phyloP scores from a whole-genome alignment of 2,113 vertebrate genomes.

The Microtus ochrogaster region DNA sequence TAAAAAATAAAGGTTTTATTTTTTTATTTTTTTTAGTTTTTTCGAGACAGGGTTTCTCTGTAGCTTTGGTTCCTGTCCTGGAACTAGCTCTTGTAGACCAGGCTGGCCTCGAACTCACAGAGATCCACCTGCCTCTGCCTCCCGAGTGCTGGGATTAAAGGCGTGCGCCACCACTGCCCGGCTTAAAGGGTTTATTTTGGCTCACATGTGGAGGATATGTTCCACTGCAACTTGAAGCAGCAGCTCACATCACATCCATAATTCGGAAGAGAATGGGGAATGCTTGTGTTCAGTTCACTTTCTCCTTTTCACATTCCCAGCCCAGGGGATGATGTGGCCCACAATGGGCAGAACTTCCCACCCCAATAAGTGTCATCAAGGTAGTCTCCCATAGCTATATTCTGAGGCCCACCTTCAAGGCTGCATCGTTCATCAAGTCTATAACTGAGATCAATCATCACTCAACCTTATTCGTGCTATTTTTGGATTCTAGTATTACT shows the following conservation, averaged over 20 bases:
- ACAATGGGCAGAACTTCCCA: background rate
- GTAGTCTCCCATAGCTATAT: background rate
- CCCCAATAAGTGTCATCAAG: background rate
- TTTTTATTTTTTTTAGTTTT: too few relatives aligned
- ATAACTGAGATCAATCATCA: background rate
- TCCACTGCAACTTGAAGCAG: too few relatives aligned
- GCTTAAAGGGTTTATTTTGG: background rate
- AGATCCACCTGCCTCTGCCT: too few relatives aligned
- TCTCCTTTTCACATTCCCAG: background rate
- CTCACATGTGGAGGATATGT: background rate
- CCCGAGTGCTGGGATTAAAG: too few relatives aligned
- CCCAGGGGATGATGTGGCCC: too few relatives aligned
- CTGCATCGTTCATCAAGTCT: background rate
- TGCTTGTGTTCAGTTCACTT: background rate
- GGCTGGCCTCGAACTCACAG: too few relatives aligned
- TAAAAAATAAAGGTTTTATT: background rate
- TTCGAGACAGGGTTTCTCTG: too few relatives aligned
- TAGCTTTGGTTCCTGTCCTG: too few relatives aligned
- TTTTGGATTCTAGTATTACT: background rate
- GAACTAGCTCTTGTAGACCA: too few relatives aligned
- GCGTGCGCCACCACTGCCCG: too few relatives aligned
- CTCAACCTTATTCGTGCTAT: background rate
- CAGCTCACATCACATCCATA: too few relatives aligned
- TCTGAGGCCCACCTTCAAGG: background rate
- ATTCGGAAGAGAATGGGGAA: background rate